Percentiles rank a stretch among this genome's conserved stretches.
Evolutionary conservation across 2,888 invertebrate species (phyloP).

Genomic region (Dryadula phaetusa): DNA sequence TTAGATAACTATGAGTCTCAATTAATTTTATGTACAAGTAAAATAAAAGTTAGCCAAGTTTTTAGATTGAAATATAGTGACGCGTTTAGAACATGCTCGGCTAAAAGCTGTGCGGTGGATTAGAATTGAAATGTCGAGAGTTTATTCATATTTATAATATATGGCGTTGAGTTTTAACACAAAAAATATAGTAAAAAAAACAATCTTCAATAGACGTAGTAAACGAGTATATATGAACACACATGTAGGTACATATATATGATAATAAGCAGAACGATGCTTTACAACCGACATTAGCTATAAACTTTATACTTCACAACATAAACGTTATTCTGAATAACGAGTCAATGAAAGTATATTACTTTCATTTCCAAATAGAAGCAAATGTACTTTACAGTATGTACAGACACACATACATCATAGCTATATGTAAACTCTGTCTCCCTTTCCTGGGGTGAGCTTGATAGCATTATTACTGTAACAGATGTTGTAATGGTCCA

Average conservation of each 20-base stretch:
- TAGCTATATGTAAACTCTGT: slow-evolving; percentile 4
- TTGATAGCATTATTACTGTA: slow-evolving; percentile 38
- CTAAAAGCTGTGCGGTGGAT: too few relatives aligned
- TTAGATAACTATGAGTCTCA: too few relatives aligned
- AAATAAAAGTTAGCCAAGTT: too few relatives aligned
- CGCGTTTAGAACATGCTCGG: too few relatives aligned
- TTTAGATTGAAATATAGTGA: too few relatives aligned
- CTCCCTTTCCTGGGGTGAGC: slow-evolving; percentile 29
- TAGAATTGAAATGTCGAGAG: too few relatives aligned
- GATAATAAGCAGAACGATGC: slow-evolving; percentile 18
- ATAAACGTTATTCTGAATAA: slow-evolving; percentile 18
- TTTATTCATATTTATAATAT: too few relatives aligned
- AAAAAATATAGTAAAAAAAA: too few relatives aligned
- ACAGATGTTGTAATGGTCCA: slow-evolving; percentile 36
- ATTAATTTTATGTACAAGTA: too few relatives aligned
- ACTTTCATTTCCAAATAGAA: slow-evolving; percentile 35
- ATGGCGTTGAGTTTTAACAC: too few relatives aligned
- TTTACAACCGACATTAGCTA: slow-evolving; percentile 5
- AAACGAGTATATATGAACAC: background rate
- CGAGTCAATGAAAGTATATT: slow-evolving; percentile 32
- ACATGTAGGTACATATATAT: background rate
- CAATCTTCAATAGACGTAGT: too few relatives aligned
- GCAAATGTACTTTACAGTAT: slow-evolving; percentile 27
- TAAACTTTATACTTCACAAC: slow-evolving; percentile 26
- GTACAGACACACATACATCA: background rate